Conservation (phyloP, 2,888 invertebrate species). For the Drosophila quasianomalipes region DNA sequence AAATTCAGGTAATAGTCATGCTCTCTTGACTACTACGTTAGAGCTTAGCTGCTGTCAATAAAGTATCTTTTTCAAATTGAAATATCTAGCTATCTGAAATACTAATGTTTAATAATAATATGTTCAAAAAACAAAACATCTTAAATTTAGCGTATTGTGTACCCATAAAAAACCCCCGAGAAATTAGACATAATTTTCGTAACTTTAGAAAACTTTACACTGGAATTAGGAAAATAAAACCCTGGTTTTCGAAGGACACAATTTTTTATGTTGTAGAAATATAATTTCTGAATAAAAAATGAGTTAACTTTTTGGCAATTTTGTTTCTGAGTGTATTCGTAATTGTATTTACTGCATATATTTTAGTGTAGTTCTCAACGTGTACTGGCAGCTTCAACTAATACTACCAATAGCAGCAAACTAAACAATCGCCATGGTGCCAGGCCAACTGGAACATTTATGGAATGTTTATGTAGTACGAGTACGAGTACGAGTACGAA, state of each 20-base stretch:
- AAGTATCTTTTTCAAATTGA: background rate
- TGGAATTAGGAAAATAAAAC: background rate
- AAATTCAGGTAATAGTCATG: background rate
- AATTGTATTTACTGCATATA: constrained; percentile 1
- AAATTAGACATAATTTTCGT: background rate
- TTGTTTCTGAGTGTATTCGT: background rate
- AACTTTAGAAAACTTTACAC: background rate
- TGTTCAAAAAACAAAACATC: background rate
- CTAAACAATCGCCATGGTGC: constrained; percentile 43
- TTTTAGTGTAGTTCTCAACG: constrained; percentile 19
- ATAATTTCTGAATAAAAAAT: background rate
- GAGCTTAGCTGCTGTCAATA: background rate
- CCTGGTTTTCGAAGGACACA: background rate
- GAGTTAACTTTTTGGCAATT: background rate
- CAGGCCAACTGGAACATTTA: constrained; percentile 43
- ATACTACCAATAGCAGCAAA: constrained; percentile 21
- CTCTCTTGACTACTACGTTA: background rate
- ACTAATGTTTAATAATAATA: background rate
- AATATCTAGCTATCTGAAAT: too few species aligned
- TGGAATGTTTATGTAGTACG: constrained; percentile 56
- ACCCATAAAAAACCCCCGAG: background rate
- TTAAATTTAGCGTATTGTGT: background rate
- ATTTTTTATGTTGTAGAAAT: background rate
- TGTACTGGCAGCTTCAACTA: constrained; percentile 39
- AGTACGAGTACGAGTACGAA: constrained; percentile 26